These are phyloP conservation scores for Lerema accius DNA, from an alignment of 1,140 invertebrate species.

Conservation along the genomic window DNA sequence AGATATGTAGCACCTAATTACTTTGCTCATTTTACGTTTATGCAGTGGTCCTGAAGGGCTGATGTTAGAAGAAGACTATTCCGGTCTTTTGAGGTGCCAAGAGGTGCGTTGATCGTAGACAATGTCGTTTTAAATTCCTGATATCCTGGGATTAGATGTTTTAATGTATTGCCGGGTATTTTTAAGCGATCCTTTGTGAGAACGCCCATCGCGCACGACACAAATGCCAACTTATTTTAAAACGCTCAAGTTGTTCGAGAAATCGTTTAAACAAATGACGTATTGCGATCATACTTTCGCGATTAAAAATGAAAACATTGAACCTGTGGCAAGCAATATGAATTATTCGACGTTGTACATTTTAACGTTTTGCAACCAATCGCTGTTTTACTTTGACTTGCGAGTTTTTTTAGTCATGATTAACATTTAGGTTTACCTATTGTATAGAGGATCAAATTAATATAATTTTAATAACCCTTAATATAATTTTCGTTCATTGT, in stretches of 20 bases:
- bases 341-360: slow-evolving; percentile 1
- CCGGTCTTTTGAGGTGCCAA: slow-evolving; percentile 11
- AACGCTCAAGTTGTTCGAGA: slow-evolving; percentile 8
- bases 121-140: slow-evolving; percentile 17
- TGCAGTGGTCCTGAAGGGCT: slow-evolving; percentile 7
- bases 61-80: slow-evolving; percentile 13
- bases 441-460: too few relatives aligned
- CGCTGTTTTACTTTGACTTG: not conserved
- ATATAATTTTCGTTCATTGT: too few relatives aligned
- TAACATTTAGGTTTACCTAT: too few relatives aligned
- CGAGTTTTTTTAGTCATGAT: not conserved
- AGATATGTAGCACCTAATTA: slow-evolving; percentile 32
- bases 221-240: slow-evolving; percentile 6
- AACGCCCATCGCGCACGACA: slow-evolving; percentile 6
- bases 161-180: slow-evolving; percentile 15
- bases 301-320: slow-evolving; percentile 18
- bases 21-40: slow-evolving; percentile 19
- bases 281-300: slow-evolving; percentile 6
- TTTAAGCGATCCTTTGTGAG: slow-evolving; percentile 13
- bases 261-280: not conserved
- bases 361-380: not conserved
- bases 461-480: too few relatives aligned
- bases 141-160: slow-evolving; percentile 17
- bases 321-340: not conserved
- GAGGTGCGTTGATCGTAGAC: slow-evolving; percentile 7